phyloP scores from a whole-genome alignment of 1,140 invertebrate species.

The Aphaenogaster ashmeadi region DNA sequence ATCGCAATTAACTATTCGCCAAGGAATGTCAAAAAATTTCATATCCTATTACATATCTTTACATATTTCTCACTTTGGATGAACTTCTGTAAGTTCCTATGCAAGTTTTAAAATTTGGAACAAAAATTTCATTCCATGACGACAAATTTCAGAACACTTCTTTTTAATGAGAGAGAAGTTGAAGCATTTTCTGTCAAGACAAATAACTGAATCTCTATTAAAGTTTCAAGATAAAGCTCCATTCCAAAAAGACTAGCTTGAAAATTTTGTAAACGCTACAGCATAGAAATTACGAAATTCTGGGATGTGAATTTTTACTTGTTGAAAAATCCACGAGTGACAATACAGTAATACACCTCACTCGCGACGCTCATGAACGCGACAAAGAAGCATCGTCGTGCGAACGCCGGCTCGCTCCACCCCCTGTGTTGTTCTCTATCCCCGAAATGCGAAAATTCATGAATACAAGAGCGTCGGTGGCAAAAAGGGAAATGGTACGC shows the following conservation, averaged over 20 bases:
- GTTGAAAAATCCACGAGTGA: neutral
- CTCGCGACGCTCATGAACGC: conserved; percentile 15
- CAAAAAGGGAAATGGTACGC: conserved; percentile 40
- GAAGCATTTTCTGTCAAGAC: neutral
- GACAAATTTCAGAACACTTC: neutral
- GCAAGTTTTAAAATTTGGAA: neutral
- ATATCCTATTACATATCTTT: neutral
- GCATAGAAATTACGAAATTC: neutral
- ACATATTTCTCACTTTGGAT: neutral
- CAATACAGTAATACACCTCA: neutral
- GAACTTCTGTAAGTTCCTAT: neutral
- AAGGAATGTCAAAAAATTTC: neutral
- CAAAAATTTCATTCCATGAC: neutral
- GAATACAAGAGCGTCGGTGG: conserved; percentile 53
- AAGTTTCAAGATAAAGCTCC: neutral
- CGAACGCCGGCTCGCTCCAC: neutral
- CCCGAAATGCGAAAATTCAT: conserved; percentile 66
- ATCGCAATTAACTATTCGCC: neutral
- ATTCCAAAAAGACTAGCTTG: neutral
- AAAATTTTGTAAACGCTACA: conserved; percentile 1
- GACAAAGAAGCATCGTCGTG: conserved; percentile 4
- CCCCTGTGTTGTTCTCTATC: conserved; percentile 10
- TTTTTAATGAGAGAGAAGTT: neutral
- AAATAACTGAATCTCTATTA: neutral
- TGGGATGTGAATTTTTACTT: neutral